These are phyloP conservation scores for Pongo abelii DNA, from an alignment of 2,113 vertebrate species.

Conservation along the genomic window DNA sequence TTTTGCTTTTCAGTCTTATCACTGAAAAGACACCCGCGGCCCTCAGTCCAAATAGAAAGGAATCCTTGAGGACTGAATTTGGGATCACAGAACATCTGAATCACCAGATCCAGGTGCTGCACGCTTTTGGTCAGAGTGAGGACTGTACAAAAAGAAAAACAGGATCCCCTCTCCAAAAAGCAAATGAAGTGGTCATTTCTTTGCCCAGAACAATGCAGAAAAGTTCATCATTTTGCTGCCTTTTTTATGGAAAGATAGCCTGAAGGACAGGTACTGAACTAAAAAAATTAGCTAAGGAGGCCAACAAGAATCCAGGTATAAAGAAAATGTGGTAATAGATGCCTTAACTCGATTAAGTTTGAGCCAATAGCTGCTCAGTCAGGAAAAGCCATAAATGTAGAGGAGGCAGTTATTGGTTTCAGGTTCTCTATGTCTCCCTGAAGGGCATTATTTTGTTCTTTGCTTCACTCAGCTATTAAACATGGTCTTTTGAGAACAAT, in stretches of 20 bases:
- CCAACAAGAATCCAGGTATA: background rate
- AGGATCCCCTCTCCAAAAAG: background rate
- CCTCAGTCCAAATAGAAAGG: background rate
- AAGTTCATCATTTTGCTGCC: background rate
- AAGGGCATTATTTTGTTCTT: constrained; percentile 14
- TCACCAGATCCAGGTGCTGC: background rate
- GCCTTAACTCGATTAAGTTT: background rate
- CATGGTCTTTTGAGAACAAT: constrained; percentile 22
- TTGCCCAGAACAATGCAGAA: background rate
- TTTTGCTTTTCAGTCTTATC: background rate
- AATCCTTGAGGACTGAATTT: background rate
- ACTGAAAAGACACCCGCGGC: background rate
- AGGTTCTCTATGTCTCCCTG: background rate
- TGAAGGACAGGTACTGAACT: background rate
- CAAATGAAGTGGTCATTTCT: background rate
- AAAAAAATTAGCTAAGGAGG: background rate
- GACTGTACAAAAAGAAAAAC: background rate
- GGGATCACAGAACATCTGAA: background rate
- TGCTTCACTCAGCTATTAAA: constrained; percentile 4
- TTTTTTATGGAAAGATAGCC: background rate
- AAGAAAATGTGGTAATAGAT: background rate
- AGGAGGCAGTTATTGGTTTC: background rate
- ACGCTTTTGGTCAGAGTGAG: fast-evolving
- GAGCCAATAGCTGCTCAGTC: background rate
- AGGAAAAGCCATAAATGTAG: background rate